Percentiles rank a stretch among this genome's conserved stretches.
These are phyloP conservation scores for Drosophila diplacantha DNA, from an alignment of 2,888 invertebrate genomes.

Conservation along the genomic window DNA sequence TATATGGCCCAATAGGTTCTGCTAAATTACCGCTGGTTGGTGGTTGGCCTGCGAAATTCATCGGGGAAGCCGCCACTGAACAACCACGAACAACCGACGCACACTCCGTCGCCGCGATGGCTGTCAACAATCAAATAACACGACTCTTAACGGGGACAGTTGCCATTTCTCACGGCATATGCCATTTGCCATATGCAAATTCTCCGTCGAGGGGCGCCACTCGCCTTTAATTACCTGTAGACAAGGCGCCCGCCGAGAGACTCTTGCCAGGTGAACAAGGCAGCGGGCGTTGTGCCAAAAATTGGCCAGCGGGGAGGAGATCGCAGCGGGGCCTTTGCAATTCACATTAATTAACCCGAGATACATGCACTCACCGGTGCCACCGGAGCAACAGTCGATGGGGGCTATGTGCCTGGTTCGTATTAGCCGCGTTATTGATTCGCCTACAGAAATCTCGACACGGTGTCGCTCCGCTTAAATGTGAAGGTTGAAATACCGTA, in stretches of 20 bases:
- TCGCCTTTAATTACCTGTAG: conserved; percentile 65
- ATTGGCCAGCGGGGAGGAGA: conserved; percentile 18
- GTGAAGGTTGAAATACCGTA: conserved; percentile 52
- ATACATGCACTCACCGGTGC: conserved; percentile 19
- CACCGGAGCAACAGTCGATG: conserved; percentile 37
- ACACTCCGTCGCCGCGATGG: conserved; percentile 19
- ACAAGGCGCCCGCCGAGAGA: conserved; percentile 44
- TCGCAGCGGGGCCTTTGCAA: conserved; percentile 16
- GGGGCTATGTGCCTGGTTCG: conserved; percentile 26
- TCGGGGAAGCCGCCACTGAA: conserved; percentile 20
- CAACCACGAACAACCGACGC: conserved; percentile 27
- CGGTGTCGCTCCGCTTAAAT: conserved; percentile 34
- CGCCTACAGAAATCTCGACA: conserved; percentile 9
- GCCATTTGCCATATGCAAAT: conserved; percentile 62
- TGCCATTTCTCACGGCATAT: conserved; percentile 61
- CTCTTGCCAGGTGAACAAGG: conserved; percentile 56
- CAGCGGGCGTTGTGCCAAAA: conserved; percentile 61
- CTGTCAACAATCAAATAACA: conserved; percentile 65
- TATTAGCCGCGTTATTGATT: conserved; percentile 54
- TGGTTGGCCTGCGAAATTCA: conserved; percentile 28
- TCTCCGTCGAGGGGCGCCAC: conserved; percentile 28
- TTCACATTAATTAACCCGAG: conserved; percentile 54
- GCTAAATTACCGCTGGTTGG: conserved; percentile 43
- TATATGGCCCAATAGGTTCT: conserved; percentile 29
- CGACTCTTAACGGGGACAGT: conserved; percentile 50